Conservation (phyloP, 2,888 invertebrate species). For the Heliconius cydno region DNA sequence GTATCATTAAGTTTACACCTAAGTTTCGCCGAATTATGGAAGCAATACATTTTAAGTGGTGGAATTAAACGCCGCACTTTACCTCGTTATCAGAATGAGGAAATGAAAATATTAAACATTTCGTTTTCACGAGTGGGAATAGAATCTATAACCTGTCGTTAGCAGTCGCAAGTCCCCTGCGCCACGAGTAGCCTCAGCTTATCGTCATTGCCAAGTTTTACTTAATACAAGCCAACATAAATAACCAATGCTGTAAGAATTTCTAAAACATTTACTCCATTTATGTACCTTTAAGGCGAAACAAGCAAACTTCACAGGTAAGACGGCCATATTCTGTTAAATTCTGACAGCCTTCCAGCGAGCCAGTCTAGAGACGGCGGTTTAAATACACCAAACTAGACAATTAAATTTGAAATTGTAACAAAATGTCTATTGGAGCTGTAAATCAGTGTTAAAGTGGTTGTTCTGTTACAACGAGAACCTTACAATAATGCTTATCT, state of each 20-base stretch:
- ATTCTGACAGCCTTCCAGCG: constrained; percentile 18
- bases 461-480: constrained; percentile 22
- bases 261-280: constrained; percentile 25
- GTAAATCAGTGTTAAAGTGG: constrained; percentile 14
- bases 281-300: constrained; percentile 13
- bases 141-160: too few species aligned
- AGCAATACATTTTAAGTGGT: too few species aligned
- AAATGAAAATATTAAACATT: too few species aligned
- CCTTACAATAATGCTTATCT: constrained; percentile 27
- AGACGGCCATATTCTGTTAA: constrained; percentile 22
- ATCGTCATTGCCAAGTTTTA: not conserved
- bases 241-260: constrained; percentile 11
- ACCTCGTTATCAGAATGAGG: too few species aligned
- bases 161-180: too few species aligned
- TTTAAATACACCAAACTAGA: constrained; percentile 16
- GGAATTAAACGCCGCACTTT: too few species aligned
- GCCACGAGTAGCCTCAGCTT: too few species aligned
- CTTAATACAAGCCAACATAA: constrained; percentile 6
- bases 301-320: constrained; percentile 8
- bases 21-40: too few species aligned
- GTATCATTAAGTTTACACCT: too few species aligned
- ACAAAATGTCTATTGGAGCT: constrained; percentile 27
- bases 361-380: not conserved
- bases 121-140: too few species aligned
- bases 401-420: constrained; percentile 35